A percentile compares a stretch with the other conserved stretches of the same genome.
These are phyloP conservation scores for Tortricodes alternella DNA, from an alignment of 2,888 invertebrate genomes.

Conservation along the genomic window DNA sequence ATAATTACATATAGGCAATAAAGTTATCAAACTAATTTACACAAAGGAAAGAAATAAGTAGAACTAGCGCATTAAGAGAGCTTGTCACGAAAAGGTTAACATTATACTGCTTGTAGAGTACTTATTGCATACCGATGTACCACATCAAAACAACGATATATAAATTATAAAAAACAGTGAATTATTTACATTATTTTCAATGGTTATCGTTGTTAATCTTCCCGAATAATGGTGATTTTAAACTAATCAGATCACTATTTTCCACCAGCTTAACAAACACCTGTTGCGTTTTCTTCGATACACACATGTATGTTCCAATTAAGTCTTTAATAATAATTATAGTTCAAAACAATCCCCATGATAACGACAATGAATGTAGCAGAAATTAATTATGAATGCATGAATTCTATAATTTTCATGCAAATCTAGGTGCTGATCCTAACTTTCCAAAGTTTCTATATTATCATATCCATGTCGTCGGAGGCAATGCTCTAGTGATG, in stretches of 20 bases:
- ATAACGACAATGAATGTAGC: slow-evolving; percentile 16
- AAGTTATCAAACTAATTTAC: no score
- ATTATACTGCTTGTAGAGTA: no score
- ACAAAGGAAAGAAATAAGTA: no score
- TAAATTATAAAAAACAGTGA: neutral
- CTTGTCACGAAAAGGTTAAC: no score
- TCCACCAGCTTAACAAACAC: neutral
- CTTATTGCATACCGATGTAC: no score
- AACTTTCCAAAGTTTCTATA: slow-evolving; percentile 41
- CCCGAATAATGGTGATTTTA: neutral
- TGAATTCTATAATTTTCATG: slow-evolving; percentile 34
- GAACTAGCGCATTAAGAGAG: no score
- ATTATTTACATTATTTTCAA: neutral
- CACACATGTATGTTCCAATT: neutral
- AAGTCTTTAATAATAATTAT: neutral
- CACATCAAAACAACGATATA: no score
- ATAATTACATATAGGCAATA: no score
- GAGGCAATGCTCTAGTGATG: slow-evolving; percentile 24
- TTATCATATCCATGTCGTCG: slow-evolving; percentile 31
- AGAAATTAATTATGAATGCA: slow-evolving; percentile 26
- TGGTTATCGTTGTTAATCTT: neutral
- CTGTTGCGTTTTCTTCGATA: neutral
- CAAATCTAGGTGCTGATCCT: slow-evolving; percentile 39
- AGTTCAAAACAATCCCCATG: neutral
- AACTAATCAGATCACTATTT: neutral